Evolutionary conservation across 2,113 vertebrate species (phyloP).

Genomic region (Tenrec ecaudatus): DNA sequence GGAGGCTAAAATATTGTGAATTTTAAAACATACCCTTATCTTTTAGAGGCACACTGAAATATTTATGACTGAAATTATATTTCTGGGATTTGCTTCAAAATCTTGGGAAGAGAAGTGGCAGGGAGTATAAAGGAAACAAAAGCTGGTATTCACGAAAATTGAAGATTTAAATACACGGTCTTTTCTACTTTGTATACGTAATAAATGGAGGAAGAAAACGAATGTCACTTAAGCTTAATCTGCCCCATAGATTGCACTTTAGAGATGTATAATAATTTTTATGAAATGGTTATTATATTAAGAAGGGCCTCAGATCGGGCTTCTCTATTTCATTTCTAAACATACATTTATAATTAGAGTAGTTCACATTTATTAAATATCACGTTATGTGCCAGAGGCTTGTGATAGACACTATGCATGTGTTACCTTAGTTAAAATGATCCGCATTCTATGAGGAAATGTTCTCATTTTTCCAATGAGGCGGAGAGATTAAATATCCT

Average conservation of each 20-base stretch:
- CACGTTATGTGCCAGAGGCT: not conserved
- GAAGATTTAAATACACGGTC: not conserved
- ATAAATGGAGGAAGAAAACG: not conserved
- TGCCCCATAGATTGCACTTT: not conserved
- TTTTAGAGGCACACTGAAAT: conserved; percentile 31
- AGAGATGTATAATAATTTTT: not conserved
- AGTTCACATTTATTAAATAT: conserved; percentile 64
- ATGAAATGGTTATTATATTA: conserved; percentile 29
- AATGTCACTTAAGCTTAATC: not conserved
- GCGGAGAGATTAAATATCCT: not conserved
- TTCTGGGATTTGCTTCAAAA: conserved; percentile 47
- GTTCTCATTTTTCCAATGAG: not conserved
- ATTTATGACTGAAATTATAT: conserved; percentile 37
- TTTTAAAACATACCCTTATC: not conserved
- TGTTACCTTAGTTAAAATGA: conserved; percentile 4
- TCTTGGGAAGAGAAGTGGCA: not conserved
- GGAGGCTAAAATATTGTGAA: not conserved
- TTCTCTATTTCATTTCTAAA: not conserved
- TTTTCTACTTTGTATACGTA: not conserved
- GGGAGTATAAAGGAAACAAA: not conserved
- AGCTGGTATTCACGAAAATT: not conserved
- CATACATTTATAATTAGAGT: not conserved
- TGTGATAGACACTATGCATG: not conserved
- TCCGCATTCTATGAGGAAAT: conserved; percentile 31
- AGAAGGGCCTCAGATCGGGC: not conserved